These are phyloP conservation scores for Sciurus carolinensis DNA, from an alignment of 2,797 vertebrate genomes.

Conservation along the genomic window DNA sequence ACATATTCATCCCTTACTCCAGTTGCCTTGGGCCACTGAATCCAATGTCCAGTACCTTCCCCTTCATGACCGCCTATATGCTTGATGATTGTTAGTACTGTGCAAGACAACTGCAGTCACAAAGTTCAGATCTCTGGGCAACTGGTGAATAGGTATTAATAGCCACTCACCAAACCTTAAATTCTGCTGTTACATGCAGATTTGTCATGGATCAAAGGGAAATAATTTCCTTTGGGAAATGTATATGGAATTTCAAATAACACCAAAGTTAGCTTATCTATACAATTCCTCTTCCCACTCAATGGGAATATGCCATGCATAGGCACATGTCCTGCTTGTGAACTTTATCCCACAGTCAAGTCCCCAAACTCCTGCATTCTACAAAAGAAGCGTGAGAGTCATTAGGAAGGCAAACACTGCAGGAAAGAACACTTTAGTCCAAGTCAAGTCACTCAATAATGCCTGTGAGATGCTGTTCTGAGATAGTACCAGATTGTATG, in stretches of 20 bases:
- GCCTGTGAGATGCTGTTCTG: not conserved
- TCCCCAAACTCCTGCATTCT: not conserved
- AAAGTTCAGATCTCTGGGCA: not conserved
- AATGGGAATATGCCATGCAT: not conserved
- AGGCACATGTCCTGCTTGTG: not conserved
- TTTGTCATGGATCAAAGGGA: not conserved
- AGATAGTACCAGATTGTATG: not conserved
- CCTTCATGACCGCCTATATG: not conserved
- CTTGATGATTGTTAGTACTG: not conserved
- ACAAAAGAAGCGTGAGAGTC: not conserved
- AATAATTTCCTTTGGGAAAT: not conserved
- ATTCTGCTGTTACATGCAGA: not conserved
- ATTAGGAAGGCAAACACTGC: not conserved
- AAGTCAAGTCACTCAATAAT: not conserved
- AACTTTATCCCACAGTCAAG: not conserved
- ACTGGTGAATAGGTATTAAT: not conserved
- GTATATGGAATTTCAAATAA: not conserved
- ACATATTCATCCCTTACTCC: not conserved
- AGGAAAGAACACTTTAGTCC: not conserved
- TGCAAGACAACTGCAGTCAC: not conserved
- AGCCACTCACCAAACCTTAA: not conserved
- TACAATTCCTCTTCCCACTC: not conserved
- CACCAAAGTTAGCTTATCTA: not conserved
- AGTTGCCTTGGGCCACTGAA: not conserved
- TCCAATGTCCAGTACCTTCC: not conserved